These are phyloP conservation scores for Cavia porcellus DNA, from an alignment of 2,113 vertebrate genomes.

Conservation along the genomic window DNA sequence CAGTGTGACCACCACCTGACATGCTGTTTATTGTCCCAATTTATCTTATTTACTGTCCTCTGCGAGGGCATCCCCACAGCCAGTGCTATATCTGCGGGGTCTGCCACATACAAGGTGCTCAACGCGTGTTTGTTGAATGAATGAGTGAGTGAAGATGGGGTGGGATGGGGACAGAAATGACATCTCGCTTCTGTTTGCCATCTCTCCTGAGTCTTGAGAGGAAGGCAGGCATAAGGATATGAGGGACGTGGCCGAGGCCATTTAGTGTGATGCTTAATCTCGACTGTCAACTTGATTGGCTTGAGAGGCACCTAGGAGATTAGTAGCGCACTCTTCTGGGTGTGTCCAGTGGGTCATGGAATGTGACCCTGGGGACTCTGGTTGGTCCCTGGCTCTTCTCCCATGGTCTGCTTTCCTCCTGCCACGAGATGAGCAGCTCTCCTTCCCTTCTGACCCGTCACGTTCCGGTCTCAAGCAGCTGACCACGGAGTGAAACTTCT, in stretches of 20 bases:
- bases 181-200: not conserved
- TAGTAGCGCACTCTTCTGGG: not conserved
- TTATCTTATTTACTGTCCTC: not conserved
- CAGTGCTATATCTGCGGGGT: not conserved
- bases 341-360: not conserved
- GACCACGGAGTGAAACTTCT: not conserved
- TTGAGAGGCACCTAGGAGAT: not conserved
- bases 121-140: not conserved
- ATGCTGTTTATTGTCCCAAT: not conserved
- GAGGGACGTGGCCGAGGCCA: not conserved
- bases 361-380: not conserved
- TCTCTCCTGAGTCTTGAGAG: not conserved
- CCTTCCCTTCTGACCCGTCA: not conserved
- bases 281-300: not conserved
- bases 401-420: not conserved
- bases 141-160: not conserved
- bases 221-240: not conserved
- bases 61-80: accelerated
- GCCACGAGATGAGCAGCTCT: not conserved
- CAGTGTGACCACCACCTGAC: not conserved
- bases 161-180: not conserved
- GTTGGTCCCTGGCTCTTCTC: not conserved
- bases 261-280: not conserved
- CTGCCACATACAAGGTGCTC: not conserved
- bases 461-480: not conserved